phyloP scores from a whole-genome alignment of 2,797 vertebrate genomes.

The Thripadectes ignobilis region DNA sequence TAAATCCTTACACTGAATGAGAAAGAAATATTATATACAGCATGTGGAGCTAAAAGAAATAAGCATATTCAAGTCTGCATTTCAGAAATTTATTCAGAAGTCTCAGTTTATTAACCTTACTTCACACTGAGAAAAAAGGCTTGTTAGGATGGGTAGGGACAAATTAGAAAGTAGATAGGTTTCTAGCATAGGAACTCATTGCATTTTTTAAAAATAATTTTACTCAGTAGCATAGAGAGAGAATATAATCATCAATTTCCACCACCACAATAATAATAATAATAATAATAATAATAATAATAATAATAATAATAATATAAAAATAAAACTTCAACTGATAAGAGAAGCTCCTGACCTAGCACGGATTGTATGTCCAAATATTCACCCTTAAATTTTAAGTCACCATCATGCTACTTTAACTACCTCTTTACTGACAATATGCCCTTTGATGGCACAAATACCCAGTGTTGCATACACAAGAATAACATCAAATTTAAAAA shows the following conservation, averaged over 20 bases:
- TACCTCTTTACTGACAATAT: background rate
- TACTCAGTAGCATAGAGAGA: background rate
- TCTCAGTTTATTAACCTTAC: background rate
- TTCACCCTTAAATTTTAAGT: background rate
- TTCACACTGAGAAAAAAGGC: background rate
- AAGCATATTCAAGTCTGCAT: background rate
- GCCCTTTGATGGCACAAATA: background rate
- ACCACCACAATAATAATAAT: background rate
- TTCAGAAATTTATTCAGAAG: background rate
- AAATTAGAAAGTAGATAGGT: background rate
- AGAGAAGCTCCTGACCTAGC: background rate
- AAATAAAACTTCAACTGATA: background rate
- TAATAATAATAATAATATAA: too few species aligned
- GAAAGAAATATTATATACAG: background rate
- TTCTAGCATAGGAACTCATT: background rate
- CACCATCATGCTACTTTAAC: background rate
- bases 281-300: too few species aligned
- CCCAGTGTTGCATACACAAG: background rate
- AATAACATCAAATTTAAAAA: background rate
- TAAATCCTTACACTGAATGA: background rate
- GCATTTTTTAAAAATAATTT: background rate
- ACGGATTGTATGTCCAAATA: background rate
- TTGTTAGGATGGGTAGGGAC: background rate
- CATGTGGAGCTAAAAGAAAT: background rate
- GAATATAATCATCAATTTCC: background rate